These are phyloP conservation scores for Brenthis hecate DNA, from an alignment of 2,888 invertebrate genomes.

Conservation along the genomic window DNA sequence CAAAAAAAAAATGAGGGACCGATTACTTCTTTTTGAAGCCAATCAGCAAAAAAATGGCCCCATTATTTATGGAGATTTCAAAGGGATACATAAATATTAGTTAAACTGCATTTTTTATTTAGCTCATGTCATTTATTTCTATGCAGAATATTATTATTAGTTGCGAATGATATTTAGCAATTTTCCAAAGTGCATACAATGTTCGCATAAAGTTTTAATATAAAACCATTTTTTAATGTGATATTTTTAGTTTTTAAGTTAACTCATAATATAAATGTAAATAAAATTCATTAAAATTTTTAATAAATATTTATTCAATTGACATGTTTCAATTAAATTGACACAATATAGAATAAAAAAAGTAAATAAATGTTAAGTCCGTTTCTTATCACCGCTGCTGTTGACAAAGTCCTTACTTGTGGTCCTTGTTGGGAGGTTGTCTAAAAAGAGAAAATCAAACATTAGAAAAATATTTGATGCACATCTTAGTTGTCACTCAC, in stretches of 20 bases:
- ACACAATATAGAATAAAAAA: neutral
- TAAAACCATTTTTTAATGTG: neutral
- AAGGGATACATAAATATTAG: too few species aligned
- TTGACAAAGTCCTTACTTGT: constrained; percentile 71
- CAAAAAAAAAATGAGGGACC: too few species aligned
- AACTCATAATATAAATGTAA: constrained; percentile 6
- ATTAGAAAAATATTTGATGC: neutral
- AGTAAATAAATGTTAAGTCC: neutral
- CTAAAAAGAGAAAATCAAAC: constrained; percentile 41
- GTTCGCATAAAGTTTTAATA: neutral
- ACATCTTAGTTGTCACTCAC: too few species aligned
- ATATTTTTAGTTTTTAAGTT: constrained; percentile 17
- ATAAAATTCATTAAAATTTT: constrained; percentile 2
- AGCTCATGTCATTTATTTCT: too few species aligned
- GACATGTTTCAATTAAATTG: neutral
- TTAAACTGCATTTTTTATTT: too few species aligned
- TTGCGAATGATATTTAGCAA: too few species aligned
- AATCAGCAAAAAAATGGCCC: too few species aligned
- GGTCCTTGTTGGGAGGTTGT: constrained; percentile 67
- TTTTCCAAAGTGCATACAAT: neutral
- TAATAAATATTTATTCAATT: constrained; percentile 23
- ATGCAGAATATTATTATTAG: too few species aligned
- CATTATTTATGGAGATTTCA: too few species aligned
- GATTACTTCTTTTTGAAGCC: too few species aligned
- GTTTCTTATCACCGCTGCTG: constrained; percentile 58